Percentiles rank a stretch among this genome's conserved stretches.
phyloP scores from a whole-genome alignment of 1,140 invertebrate species.

The Meloidogyne floridensis region DNA sequence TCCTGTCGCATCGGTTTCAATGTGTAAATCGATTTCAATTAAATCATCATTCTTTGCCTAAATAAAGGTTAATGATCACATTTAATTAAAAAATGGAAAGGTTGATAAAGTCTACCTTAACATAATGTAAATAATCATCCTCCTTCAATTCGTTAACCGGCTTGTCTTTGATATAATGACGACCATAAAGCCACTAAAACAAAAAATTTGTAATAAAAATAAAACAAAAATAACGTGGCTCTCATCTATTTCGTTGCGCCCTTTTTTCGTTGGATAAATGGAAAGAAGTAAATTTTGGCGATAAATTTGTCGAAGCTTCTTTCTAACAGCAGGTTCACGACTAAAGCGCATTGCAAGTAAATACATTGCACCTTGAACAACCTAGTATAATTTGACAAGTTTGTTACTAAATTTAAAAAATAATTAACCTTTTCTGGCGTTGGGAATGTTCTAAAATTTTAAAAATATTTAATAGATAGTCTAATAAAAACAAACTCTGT shows the following conservation, averaged over 20 bases:
- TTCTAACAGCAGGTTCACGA: constrained; percentile 81
- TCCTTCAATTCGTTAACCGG: constrained; percentile 84
- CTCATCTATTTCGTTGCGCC: constrained; percentile 72
- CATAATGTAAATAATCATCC: constrained; percentile 82
- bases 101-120: constrained; percentile 21
- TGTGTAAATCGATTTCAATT: constrained; percentile 47
- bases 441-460: constrained; percentile 65
- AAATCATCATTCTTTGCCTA: constrained; percentile 70
- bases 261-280: constrained; percentile 79
- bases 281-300: constrained; percentile 84
- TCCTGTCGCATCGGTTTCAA: constrained; percentile 24
- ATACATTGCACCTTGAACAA: constrained; percentile 79
- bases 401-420: constrained; percentile 51
- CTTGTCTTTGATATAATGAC: constrained; percentile 94
- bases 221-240: constrained; percentile 72
- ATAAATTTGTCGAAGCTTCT: constrained; percentile 83
- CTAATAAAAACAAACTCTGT: constrained; percentile 31
- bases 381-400: constrained; percentile 32
- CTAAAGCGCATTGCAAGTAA: constrained; percentile 92
- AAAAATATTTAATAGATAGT: neutral
- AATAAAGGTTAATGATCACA: constrained; percentile 18
- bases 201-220: neutral
- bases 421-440: constrained; percentile 62
- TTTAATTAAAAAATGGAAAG: constrained; percentile 25
- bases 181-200: constrained; percentile 71